Percentiles rank a stretch among this genome's conserved stretches.
Evolutionary conservation across 2,113 vertebrate genomes (phyloP).

Genomic region (Aldabrachelys gigantea): DNA sequence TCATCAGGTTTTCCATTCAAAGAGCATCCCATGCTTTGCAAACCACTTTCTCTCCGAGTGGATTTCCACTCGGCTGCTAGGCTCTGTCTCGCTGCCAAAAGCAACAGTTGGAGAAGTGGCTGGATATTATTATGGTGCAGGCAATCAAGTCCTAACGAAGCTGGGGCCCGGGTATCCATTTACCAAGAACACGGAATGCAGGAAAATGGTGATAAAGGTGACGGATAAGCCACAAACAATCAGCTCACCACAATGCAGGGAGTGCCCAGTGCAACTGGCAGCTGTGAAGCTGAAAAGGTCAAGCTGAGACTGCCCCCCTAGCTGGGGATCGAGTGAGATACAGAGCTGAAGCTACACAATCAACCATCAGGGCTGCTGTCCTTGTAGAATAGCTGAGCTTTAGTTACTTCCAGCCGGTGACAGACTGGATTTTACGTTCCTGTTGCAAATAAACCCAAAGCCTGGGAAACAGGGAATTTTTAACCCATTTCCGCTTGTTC

Average conservation of each 20-base stretch:
- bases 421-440: background rate
- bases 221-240: background rate
- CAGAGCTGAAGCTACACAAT: background rate
- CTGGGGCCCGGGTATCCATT: background rate
- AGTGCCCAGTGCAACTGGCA: background rate
- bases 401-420: background rate
- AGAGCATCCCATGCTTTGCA: background rate
- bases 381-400: background rate
- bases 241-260: background rate
- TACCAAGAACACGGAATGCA: background rate
- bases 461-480: background rate
- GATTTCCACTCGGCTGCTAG: background rate
- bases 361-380: background rate
- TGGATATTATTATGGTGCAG: background rate
- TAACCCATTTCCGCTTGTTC: background rate
- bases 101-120: background rate
- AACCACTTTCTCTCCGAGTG: background rate
- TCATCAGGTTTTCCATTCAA: background rate
- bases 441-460: background rate
- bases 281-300: background rate
- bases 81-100: slow-evolving; percentile 6
- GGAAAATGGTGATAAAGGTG: background rate
- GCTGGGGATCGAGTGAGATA: background rate
- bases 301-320: background rate
- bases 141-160: background rate